These are phyloP conservation scores for Crepidodera aurea DNA, from an alignment of 2,888 invertebrate species.

Conservation along the genomic window DNA sequence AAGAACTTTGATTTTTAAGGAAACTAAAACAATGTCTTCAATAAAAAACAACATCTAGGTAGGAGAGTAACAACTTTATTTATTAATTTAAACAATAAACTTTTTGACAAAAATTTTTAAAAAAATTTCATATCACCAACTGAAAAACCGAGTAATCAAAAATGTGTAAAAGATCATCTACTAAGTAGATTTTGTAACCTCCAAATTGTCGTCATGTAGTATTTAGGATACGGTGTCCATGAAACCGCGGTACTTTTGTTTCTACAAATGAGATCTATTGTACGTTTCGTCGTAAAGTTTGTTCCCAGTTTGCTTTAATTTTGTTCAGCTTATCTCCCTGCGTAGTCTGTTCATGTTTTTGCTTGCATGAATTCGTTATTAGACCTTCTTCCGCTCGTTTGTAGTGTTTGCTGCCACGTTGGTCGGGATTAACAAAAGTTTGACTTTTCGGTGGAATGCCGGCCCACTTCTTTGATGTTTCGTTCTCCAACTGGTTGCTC, in stretches of 20 bases:
- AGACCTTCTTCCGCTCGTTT: not conserved
- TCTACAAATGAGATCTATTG: constrained; percentile 2
- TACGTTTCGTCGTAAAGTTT: constrained; percentile 6
- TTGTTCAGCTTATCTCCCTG: constrained; percentile 46
- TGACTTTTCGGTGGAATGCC: no score
- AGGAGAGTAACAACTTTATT: not conserved
- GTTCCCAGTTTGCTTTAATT: constrained; percentile 38
- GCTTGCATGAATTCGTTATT: not conserved
- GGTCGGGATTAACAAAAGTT: not conserved
- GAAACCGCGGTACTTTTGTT: constrained; percentile 15
- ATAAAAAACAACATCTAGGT: no score
- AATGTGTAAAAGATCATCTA: constrained; percentile 10
- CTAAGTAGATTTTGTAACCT: constrained; percentile 5
- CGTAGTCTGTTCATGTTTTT: constrained; percentile 8
- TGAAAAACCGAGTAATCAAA: constrained; percentile 3
- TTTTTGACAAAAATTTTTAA: constrained; percentile 1
- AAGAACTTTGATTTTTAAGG: no score
- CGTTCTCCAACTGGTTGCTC: not conserved
- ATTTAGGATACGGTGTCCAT: not conserved
- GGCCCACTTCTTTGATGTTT: not conserved
- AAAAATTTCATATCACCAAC: not conserved
- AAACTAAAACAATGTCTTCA: no score
- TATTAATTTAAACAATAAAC: not conserved
- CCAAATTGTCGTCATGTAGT: not conserved
- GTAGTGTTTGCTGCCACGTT: not conserved